These are phyloP conservation scores for Petrolisthes manimaculis DNA, from an alignment of 2,888 invertebrate species.

Conservation along the genomic window DNA sequence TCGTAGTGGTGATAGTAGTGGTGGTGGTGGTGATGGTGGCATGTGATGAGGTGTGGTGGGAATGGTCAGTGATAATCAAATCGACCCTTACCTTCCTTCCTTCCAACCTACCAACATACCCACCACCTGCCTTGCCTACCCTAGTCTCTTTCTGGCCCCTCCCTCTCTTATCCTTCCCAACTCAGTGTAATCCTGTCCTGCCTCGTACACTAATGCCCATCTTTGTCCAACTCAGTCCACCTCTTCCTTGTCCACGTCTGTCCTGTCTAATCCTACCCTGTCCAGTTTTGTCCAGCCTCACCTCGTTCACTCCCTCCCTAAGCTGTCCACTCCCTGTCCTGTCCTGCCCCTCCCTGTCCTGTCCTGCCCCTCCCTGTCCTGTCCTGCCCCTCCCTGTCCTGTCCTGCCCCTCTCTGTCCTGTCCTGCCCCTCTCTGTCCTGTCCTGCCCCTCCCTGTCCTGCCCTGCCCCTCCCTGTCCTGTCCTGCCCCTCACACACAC, in stretches of 20 bases:
- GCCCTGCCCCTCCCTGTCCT: background rate
- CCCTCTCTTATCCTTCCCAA: background rate
- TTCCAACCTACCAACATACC: background rate
- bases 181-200: background rate
- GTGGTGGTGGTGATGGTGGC: background rate
- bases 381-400: background rate
- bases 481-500: no score
- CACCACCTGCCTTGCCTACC: background rate
- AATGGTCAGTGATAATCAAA: background rate
- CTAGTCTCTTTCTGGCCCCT: background rate
- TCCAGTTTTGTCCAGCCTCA: background rate
- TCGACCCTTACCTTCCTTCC: background rate
- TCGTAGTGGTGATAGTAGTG: background rate
- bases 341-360: background rate
- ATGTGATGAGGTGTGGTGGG: constrained; percentile 3
- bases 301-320: no score
- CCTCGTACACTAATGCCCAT: background rate
- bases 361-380: background rate
- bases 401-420: background rate
- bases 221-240: background rate
- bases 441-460: background rate
- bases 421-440: no score
- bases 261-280: background rate
- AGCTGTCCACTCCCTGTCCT: background rate
- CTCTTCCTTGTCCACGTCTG: background rate